Percentiles rank a stretch among this genome's conserved stretches.
Evolutionary conservation across 92 coral and sea anemone genomes (phyloP).

Genomic region (Pocillopora meandrina): DNA sequence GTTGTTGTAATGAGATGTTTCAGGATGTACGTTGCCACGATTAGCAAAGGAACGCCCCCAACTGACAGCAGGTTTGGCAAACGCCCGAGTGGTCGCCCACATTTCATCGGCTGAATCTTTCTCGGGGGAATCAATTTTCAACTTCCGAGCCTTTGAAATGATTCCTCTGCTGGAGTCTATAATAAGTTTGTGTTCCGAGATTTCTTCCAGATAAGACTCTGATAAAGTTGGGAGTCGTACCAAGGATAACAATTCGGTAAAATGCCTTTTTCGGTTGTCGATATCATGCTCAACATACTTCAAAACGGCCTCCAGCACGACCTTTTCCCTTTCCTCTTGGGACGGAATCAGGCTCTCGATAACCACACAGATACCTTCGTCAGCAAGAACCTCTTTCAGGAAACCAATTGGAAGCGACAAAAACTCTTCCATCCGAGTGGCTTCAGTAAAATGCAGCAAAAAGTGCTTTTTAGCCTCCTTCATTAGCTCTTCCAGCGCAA

Average conservation of each 20-base stretch:
- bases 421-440: conserved; percentile 53
- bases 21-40: not conserved
- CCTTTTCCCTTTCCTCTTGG: conserved; percentile 51
- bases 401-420: conserved; percentile 38
- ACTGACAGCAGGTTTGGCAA: not conserved
- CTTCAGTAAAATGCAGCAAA: conserved; percentile 45
- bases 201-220: conserved; percentile 39
- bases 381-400: conserved; percentile 51
- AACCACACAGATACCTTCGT: conserved; percentile 48
- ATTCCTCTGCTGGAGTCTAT: conserved; percentile 1
- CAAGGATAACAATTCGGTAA: conserved; percentile 51
- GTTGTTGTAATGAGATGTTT: conserved; percentile 11
- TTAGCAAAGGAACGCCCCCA: conserved; percentile 44
- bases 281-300: conserved; percentile 58
- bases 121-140: conserved; percentile 18
- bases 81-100: no score
- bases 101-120: no score
- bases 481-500: conserved; percentile 40
- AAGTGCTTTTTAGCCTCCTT: conserved; percentile 28
- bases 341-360: conserved; percentile 55
- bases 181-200: conserved; percentile 12
- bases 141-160: conserved; percentile 23
- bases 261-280: conserved; percentile 16
- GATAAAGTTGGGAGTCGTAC: conserved; percentile 63
- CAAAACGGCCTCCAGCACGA: conserved; percentile 58